Conservation (phyloP, 2,797 vertebrate species). For the Enoplosus armatus region DNA sequence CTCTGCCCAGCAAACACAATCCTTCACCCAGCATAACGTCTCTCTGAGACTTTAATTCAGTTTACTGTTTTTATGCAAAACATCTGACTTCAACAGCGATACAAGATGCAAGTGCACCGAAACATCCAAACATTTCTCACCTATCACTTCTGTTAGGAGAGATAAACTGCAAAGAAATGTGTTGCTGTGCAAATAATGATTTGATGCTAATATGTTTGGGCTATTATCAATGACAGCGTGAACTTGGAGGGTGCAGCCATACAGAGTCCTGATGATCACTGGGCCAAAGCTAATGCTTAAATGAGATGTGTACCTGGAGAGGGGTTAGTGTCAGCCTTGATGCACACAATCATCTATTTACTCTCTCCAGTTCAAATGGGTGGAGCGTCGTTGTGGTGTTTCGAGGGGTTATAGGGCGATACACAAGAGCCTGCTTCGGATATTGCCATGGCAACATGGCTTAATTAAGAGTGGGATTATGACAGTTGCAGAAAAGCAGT, state of each 20-base stretch:
- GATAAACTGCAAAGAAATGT: background rate
- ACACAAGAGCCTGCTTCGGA: constrained; percentile 13
- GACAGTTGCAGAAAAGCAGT: background rate
- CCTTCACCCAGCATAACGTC: background rate
- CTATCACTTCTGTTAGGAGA: background rate
- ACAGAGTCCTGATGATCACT: constrained; percentile 6
- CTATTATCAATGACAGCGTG: constrained; percentile 3
- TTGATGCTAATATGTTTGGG: background rate
- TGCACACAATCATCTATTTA: constrained; percentile 45
- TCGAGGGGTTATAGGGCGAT: constrained; percentile 2
- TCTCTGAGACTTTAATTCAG: constrained; percentile 15
- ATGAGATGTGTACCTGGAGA: constrained; percentile 44
- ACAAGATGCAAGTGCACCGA: background rate
- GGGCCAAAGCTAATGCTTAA: constrained; percentile 39
- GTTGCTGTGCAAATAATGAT: background rate
- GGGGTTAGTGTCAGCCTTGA: constrained; percentile 32
- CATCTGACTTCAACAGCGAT: background rate
- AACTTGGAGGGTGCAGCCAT: background rate
- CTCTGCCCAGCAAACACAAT: background rate
- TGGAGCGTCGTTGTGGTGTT: background rate
- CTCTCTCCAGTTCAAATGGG: constrained; percentile 25
- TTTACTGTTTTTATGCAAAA: constrained; percentile 9
- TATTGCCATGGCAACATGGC: constrained; percentile 47
- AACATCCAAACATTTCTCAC: background rate
- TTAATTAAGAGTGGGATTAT: constrained; percentile 33